These are phyloP conservation scores for Atrichornis clamosus DNA, from an alignment of 2,113 vertebrate species.

Conservation along the genomic window DNA sequence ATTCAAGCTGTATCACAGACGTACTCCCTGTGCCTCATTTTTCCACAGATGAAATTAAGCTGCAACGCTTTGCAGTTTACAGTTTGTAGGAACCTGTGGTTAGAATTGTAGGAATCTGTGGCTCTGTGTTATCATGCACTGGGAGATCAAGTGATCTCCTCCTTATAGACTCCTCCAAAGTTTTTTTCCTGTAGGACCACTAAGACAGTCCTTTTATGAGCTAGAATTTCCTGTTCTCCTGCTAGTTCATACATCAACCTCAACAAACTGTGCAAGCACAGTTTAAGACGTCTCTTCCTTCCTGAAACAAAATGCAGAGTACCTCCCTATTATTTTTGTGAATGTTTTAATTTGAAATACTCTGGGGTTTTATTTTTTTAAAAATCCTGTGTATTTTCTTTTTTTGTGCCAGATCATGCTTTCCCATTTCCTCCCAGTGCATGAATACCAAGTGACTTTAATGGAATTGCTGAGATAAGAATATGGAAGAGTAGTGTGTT, in stretches of 20 bases:
- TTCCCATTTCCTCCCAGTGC: not conserved
- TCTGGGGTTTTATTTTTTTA: not conserved
- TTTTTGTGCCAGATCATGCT: not conserved
- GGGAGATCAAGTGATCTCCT: not conserved
- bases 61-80: not conserved
- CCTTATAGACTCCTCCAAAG: not conserved
- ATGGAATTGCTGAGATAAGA: not conserved
- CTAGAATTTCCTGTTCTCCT: not conserved
- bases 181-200: not conserved
- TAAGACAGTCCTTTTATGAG: not conserved
- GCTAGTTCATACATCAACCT: not conserved
- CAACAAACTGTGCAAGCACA: not conserved
- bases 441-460: not conserved
- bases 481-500: not conserved
- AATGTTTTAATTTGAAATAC: not conserved
- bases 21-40: not conserved
- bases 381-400: not conserved
- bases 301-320: not conserved
- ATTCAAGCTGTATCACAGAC: not conserved
- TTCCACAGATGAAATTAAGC: not conserved
- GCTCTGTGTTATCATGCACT: not conserved
- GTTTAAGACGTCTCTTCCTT: not conserved
- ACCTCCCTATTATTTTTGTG: not conserved
- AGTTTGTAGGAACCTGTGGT: not conserved
- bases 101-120: fast-evolving